Base-by-base conservation (phyloP, 2,888 invertebrate species). In the Lithophane ornitopus region DNA sequence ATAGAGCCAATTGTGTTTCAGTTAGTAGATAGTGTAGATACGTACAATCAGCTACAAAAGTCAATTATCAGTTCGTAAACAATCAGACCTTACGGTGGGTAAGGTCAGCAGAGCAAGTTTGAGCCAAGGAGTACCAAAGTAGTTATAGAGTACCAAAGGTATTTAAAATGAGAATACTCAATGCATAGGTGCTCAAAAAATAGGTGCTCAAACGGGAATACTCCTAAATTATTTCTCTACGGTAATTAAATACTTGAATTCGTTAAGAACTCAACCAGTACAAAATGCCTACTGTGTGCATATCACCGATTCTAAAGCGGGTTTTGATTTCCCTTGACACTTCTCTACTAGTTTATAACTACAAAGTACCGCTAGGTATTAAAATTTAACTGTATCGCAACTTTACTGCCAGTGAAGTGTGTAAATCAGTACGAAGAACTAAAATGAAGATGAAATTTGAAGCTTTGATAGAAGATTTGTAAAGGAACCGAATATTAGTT, bases 281-380 rank as follows among this genome's bases (percentile, higher is more conserved):
- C 26, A 78, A 63, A 72, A 65, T 39, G 54, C 11, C 11, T n/a
- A 7, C 19, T 46, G 19, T 61, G 46, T 46, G 62, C n/a, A 44
- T 26, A n/a, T 39, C 28, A 41, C 34, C 61, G 22, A 49, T 62
- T 49, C n/a, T 62, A 41, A 62, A 71, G 22, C 28, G 14, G 19
- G 26, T 6, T 39, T 56, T 79, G 77, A 78, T 78, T 78, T 78
- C 80, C 77, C 80, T 46, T 22, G 77, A 58, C 58, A 78, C n/a
- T 66, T n/a, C 16, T 11, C n/a, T 52, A 19, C 44, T 34, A 14
- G 8, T 34, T 34, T 34, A 34, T 34, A 34, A 41, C 28, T 75
- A 9, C 44, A 46, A 34, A 26, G 22, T 2, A 19, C 19, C 26
- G 19, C 4, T 74, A 61, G 70, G 26, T 61, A 44, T 79, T 76